These are phyloP conservation scores for Stegophylla sp. DNA, from an alignment of 2,888 invertebrate genomes.

Conservation along the genomic window DNA sequence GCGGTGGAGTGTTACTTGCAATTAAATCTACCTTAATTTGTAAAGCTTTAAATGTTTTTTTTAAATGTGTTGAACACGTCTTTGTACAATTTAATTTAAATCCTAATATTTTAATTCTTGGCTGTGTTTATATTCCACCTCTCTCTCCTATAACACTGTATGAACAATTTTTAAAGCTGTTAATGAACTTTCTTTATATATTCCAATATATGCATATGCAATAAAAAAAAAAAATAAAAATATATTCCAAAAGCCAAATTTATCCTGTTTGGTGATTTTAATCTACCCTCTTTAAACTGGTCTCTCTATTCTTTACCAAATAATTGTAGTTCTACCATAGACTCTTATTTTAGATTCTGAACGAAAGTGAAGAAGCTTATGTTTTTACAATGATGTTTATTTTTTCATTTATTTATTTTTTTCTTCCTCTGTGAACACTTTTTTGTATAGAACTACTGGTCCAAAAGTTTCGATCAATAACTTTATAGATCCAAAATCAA, in stretches of 20 bases:
- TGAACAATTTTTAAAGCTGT: background rate
- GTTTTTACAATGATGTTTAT: too few relatives aligned
- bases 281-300: background rate
- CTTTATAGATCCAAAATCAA: too few relatives aligned
- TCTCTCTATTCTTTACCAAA: background rate
- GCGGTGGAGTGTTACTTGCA: background rate
- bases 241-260: background rate
- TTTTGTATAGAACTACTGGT: too few relatives aligned
- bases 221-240: too few relatives aligned
- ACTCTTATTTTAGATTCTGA: background rate
- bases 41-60: conserved; percentile 1
- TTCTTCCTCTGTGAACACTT: too few relatives aligned
- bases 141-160: background rate
- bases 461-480: too few relatives aligned
- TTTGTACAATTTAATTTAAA: background rate
- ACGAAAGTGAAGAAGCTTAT: too few relatives aligned
- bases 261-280: conserved; percentile 1
- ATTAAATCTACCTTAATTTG: background rate
- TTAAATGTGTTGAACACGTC: background rate
- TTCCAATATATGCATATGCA: too few relatives aligned
- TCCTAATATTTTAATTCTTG: background rate
- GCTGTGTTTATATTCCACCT: background rate
- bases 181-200: background rate
- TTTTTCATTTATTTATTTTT: too few relatives aligned
- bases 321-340: background rate